phyloP scores from a whole-genome alignment of 2,888 invertebrate genomes.

The Idaea aversata region DNA sequence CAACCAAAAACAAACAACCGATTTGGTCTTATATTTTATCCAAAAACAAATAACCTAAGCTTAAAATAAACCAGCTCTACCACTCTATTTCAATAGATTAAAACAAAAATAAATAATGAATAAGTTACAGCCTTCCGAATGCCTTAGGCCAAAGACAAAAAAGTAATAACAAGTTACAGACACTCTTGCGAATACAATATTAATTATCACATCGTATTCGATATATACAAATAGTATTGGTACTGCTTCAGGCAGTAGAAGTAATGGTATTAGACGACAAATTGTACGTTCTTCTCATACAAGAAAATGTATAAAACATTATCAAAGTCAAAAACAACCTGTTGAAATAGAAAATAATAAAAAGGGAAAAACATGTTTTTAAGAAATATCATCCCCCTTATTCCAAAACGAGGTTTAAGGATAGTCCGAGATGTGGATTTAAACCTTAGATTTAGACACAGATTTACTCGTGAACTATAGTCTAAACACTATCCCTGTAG shows the following conservation, averaged over 20 bases:
- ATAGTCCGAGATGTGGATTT: too few relatives aligned
- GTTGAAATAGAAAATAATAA: too few relatives aligned
- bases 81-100: neutral
- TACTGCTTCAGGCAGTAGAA: slow-evolving; percentile 30
- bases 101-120: neutral
- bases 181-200: slow-evolving; percentile 46
- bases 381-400: too few relatives aligned
- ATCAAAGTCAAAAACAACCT: too few relatives aligned
- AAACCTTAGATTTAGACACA: too few relatives aligned
- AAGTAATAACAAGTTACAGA: slow-evolving; percentile 43
- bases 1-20: neutral
- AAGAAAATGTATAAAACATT: neutral
- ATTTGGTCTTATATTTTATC: neutral
- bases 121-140: neutral
- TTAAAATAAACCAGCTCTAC: neutral
- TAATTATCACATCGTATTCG: slow-evolving; percentile 54
- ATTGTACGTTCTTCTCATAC: neutral
- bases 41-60: neutral
- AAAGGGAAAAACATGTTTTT: too few relatives aligned
- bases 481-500: too few relatives aligned
- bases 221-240: slow-evolving; percentile 56
- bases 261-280: neutral
- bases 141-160: neutral
- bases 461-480: too few relatives aligned
- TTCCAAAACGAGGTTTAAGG: too few relatives aligned